Base-by-base conservation (phyloP, 2,888 invertebrate genomes). In the Zaprionus lineosus region DNA sequence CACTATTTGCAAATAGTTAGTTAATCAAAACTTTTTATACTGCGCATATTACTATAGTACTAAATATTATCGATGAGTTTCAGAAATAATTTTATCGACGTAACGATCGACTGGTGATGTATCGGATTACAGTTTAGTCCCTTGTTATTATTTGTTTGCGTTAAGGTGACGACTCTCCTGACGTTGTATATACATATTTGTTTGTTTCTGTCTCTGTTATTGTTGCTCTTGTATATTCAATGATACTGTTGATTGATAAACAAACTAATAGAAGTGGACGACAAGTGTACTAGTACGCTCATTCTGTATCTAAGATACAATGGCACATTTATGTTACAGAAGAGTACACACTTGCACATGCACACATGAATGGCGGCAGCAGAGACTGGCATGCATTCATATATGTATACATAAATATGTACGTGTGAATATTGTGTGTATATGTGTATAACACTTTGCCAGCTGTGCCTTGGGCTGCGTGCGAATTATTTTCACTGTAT, bases 401-500 rank as follows among this genome's bases (percentile, higher is more conserved):
- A 24, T 8, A 3, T 15, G 2, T 16, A 18, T 11, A 19, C 24
- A 11, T 18, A 9, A 16, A 21, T 2, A 24, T 19, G 8, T 44
- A 34, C 3, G 1, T 12, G 9, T 34, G 7, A 26, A 15, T 33
- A 6, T 50, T 24, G 24, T 46, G 15, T n/a, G 1, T 31, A 31
- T 39, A 40, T n/a, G n/a, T n/a, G n/a, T n/a, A n/a, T n/a, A n/a
- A n/a, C n/a, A 33, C 40, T 16, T 51, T 39, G 26, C 44, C 14
- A 52, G 44, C 34, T 46, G 7, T 33, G 29, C 16, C 48, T 53
- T 57, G 52, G 37, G 53, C 75, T 83, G 64, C 59, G 69, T 64
- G 76, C 53, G 37, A 60, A 55, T 63, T 51, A 59, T 70, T 73
- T 59, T 43, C 40, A 28, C 43, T 51, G 56, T 55, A 65, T 68